phyloP scores from a whole-genome alignment of 2,797 vertebrate genomes.

The Tragopan temminckii region DNA sequence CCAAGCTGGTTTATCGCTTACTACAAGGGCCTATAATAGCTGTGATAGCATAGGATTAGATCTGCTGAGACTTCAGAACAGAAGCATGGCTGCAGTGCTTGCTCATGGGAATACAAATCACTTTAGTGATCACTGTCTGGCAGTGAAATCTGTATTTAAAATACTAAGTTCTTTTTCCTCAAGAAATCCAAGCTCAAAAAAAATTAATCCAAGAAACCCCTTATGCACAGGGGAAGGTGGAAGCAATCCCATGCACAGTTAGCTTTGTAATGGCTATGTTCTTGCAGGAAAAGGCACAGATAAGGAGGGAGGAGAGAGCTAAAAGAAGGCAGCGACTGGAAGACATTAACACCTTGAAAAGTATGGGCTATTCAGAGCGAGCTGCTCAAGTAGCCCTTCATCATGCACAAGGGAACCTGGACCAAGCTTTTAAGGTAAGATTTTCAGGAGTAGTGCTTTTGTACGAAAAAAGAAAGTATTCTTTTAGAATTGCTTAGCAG shows the following conservation, averaged over 20 bases:
- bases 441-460: background rate
- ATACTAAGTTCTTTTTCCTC: background rate
- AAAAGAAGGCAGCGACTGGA: conserved; percentile 84
- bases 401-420: conserved; percentile 84
- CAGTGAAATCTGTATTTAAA: conserved; percentile 26
- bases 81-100: conserved; percentile 5
- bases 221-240: background rate
- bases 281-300: conserved; percentile 88
- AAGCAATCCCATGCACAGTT: background rate
- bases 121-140: conserved; percentile 19
- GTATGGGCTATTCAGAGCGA: conserved; percentile 86
- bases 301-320: conserved; percentile 85
- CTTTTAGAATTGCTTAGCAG: background rate
- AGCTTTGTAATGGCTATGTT: background rate
- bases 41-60: background rate
- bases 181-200: background rate
- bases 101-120: conserved; percentile 3
- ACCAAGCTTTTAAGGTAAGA: conserved; percentile 86
- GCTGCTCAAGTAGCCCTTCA: conserved; percentile 88
- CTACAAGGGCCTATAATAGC: conserved; percentile 25
- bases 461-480: background rate
- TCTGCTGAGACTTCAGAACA: background rate
- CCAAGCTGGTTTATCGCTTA: conserved; percentile 10
- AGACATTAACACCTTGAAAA: conserved; percentile 81
- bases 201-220: background rate